Conservation (phyloP, 2,797 vertebrate species). For the Aldrovandia affinis region DNA sequence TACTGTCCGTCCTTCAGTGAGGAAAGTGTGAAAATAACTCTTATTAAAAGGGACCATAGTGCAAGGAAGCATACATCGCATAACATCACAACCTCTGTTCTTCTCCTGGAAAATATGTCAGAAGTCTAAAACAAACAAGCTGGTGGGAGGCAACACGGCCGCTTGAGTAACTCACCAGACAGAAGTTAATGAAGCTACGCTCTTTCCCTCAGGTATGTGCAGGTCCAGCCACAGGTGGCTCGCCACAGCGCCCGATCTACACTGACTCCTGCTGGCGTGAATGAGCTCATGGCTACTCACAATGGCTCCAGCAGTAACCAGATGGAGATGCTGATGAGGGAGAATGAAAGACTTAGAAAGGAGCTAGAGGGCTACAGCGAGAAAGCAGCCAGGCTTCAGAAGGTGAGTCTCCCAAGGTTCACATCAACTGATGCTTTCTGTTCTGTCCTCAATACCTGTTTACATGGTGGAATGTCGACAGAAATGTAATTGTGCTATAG, state of each 20-base stretch:
- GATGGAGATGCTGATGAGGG: conserved; percentile 75
- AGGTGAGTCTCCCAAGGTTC: conserved; percentile 71
- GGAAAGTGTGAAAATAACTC: not conserved
- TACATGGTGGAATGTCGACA: not conserved
- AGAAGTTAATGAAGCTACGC: not conserved
- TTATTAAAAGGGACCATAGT: no score
- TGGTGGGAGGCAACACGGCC: not conserved
- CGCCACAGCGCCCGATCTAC: conserved; percentile 61
- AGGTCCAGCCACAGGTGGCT: conserved; percentile 69
- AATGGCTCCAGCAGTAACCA: conserved; percentile 60
- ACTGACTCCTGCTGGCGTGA: conserved; percentile 74
- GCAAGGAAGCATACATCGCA: not conserved
- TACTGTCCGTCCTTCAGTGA: not conserved
- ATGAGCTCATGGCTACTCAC: conserved; percentile 70
- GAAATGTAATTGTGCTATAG: not conserved
- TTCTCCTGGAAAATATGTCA: not conserved
- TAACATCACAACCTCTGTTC: not conserved
- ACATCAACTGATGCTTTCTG: not conserved
- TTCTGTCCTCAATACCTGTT: not conserved
- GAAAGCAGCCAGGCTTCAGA: conserved; percentile 86
- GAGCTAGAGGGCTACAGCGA: conserved; percentile 82
- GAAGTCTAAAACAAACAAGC: not conserved
- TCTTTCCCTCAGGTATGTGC: conserved; percentile 68
- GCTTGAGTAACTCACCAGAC: not conserved
- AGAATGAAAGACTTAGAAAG: conserved; percentile 84